Percentiles rank a stretch among this genome's conserved stretches.
These are phyloP conservation scores for Nezara viridula DNA, from an alignment of 2,888 invertebrate species.

Conservation along the genomic window DNA sequence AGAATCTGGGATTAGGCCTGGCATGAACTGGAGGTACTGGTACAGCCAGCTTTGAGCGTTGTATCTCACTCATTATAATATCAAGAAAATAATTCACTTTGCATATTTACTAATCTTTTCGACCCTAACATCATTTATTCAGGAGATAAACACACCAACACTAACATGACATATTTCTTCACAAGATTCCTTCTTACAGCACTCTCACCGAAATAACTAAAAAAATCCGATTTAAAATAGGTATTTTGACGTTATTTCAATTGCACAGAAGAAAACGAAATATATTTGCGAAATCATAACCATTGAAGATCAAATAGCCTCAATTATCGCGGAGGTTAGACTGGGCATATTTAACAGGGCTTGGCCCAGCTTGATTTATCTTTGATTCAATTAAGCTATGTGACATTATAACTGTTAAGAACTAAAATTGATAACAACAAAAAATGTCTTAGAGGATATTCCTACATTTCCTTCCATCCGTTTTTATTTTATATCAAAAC, in stretches of 20 bases:
- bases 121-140: slow-evolving; percentile 31
- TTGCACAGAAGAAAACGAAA: not conserved
- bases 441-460: not conserved
- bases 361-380: slow-evolving; percentile 39
- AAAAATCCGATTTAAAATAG: not conserved
- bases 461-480: not conserved
- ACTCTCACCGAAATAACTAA: slow-evolving; percentile 2
- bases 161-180: slow-evolving; percentile 37
- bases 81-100: slow-evolving; percentile 54
- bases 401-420: slow-evolving; percentile 12
- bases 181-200: not conserved
- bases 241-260: not conserved
- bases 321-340: slow-evolving; percentile 54
- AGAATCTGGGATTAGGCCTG: slow-evolving; percentile 72
- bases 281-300: slow-evolving; percentile 55
- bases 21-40: slow-evolving; percentile 74
- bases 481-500: slow-evolving; percentile 36
- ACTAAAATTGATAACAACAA: not conserved
- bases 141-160: slow-evolving; percentile 29
- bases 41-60: slow-evolving; percentile 63
- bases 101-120: slow-evolving; percentile 7
- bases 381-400: not conserved
- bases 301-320: slow-evolving; percentile 24
- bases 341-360: slow-evolving; percentile 51
- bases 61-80: slow-evolving; percentile 64